Base-by-base conservation (phyloP, 2,888 invertebrate species). In the Colostygia pectinataria region DNA sequence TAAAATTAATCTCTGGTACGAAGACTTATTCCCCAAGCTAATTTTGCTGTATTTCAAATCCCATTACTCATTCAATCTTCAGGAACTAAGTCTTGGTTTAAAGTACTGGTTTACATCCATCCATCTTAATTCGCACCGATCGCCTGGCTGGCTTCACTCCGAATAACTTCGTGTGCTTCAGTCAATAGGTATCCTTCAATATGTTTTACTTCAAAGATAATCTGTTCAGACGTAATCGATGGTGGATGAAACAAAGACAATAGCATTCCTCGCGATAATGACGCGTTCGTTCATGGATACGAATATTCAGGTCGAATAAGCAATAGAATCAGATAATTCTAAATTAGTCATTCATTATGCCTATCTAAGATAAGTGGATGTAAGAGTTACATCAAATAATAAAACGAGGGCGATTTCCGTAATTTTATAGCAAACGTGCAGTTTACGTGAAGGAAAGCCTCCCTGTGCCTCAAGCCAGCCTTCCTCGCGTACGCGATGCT, bases 301-400 rank as follows among this genome's bases (percentile, higher is more conserved):
- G 73, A 81, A 84, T 80, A 85, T 83, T 81, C 75, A 81, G 83
- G 83, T 85, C 78, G 77, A 73, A 70, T 80, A 80, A 83, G 80
- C 85, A 84, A 77, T 78, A 76, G 80, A 79, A 86, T 86, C 84
- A 82, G 84, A 88, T 87, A 83, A 75, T 75, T 74, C 79, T 82
- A 80, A 83, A 85, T 86, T 85, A 83, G 74, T 77, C 62, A 83
- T 87, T 85, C 77, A 84, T 60, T 69, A 68, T 73, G 66, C 63
- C 24, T 36, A 36, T 14, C 24, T 24, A n/a, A 24, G 36, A n/a
- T 23, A 24, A n/a, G 36, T 13, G 9, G 15, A 18, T n/a, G n/a
- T 15, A 32, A 32, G 15, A 15, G 5, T 9, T 6, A 10, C n/a
- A 18, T 9, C 9, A 18, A 32, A 32, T 8, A 34, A 10, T 34